A percentile compares a stretch with the other conserved stretches of the same genome.
phyloP scores from a whole-genome alignment of 2,888 invertebrate species.

The Ypsolopha sequella region DNA sequence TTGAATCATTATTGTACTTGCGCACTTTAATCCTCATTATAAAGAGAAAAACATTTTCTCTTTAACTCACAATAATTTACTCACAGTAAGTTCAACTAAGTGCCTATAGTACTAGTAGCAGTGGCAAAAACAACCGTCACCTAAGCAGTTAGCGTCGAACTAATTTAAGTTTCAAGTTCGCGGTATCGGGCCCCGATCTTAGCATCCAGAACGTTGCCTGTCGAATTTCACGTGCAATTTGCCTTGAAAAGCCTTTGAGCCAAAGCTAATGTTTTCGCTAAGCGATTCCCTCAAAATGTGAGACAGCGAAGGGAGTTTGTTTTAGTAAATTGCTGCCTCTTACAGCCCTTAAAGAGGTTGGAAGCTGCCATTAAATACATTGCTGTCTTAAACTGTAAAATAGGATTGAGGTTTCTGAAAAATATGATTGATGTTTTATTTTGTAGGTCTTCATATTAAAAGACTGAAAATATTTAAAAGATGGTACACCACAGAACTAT shows the following conservation, averaged over 20 bases:
- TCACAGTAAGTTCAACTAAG: too few species aligned
- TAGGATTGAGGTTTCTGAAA: constrained; percentile 13
- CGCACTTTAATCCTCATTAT: too few species aligned
- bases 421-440: constrained; percentile 9
- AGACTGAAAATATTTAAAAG: too few species aligned
- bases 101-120: too few species aligned
- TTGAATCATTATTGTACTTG: too few species aligned
- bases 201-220: constrained; percentile 37
- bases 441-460: background rate
- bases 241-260: constrained; percentile 57
- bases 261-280: constrained; percentile 60
- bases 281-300: constrained; percentile 49
- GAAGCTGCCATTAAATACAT: constrained; percentile 23
- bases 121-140: constrained; percentile 13
- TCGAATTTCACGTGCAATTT: constrained; percentile 66
- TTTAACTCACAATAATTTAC: too few species aligned
- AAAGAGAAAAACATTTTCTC: too few species aligned
- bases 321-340: constrained; percentile 33
- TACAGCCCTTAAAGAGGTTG: constrained; percentile 19
- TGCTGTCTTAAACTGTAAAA: constrained; percentile 16
- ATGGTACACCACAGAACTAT: too few species aligned
- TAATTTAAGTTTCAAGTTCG: constrained; percentile 30
- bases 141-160: constrained; percentile 11
- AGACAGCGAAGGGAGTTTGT: constrained; percentile 30
- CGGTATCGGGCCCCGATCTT: constrained; percentile 28